Evolutionary conservation across 64 coral and sea anemone genomes (phyloP).

Genomic region (Dendronephthya gigantea): DNA sequence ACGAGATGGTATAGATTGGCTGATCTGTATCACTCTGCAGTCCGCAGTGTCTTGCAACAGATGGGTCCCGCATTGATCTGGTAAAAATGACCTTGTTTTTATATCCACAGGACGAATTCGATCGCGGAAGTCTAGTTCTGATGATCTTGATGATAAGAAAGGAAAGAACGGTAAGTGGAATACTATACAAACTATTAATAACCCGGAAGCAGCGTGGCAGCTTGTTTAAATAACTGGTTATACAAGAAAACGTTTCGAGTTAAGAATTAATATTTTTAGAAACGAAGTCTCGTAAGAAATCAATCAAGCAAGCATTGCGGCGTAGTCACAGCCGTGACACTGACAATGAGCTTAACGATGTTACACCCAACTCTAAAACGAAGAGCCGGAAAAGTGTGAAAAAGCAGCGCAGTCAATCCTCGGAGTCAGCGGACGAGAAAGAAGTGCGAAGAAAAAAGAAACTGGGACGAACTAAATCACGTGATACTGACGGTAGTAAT

Average conservation of each 20-base stretch:
- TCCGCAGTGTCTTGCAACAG: neutral
- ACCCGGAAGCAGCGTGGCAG: too few relatives aligned
- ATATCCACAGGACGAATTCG: neutral
- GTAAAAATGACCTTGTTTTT: neutral
- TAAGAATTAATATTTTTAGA: too few relatives aligned
- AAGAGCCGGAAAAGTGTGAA: neutral
- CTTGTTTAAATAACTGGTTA: too few relatives aligned
- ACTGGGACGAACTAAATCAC: slow-evolving; percentile 4
- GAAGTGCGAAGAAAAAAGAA: neutral
- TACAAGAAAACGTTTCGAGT: too few relatives aligned
- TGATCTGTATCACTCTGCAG: too few relatives aligned
- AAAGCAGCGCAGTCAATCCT: neutral
- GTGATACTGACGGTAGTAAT: slow-evolving; percentile 1
- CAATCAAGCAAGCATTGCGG: neutral
- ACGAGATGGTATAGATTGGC: neutral
- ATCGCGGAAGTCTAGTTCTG: neutral
- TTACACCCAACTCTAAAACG: neutral
- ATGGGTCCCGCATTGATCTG: too few relatives aligned
- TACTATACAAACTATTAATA: neutral
- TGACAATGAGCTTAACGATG: neutral
- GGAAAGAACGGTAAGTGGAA: neutral
- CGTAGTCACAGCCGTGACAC: neutral
- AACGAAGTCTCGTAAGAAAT: neutral
- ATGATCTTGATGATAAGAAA: slow-evolving; percentile 12
- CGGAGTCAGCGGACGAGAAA: neutral